Percentiles rank a stretch among this genome's conserved stretches.
phyloP scores from a whole-genome alignment of 2,797 vertebrate genomes.

The Simalia tracyae region DNA sequence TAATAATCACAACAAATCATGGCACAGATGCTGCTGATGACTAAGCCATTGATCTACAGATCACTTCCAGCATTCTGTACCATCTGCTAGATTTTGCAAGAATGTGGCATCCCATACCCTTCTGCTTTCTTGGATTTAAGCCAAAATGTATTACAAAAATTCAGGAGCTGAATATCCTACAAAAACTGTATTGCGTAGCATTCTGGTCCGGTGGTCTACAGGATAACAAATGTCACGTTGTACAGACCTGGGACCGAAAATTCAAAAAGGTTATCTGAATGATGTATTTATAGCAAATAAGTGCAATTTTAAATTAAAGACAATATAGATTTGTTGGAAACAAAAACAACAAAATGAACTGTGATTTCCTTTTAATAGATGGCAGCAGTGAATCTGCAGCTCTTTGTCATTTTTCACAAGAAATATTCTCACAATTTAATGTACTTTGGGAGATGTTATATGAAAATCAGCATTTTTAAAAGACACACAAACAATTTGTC shows the following conservation, averaged over 20 bases:
- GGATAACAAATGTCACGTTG: background rate
- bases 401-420: background rate
- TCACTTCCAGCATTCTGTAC: conserved; percentile 20
- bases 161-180: background rate
- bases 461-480: background rate
- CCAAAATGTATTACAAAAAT: conserved; percentile 7
- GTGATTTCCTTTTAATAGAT: background rate
- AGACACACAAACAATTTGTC: background rate
- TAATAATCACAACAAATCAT: conserved; percentile 22
- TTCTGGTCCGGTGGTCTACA: background rate
- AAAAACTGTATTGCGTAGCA: background rate
- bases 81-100: conserved; percentile 31
- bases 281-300: background rate
- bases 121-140: conserved; percentile 6
- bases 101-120: conserved; percentile 22
- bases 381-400: background rate
- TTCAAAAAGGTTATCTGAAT: background rate
- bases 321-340: background rate
- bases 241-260: background rate
- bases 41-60: conserved; percentile 29
- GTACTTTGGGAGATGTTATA: background rate
- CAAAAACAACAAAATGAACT: background rate
- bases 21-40: conserved; percentile 31
- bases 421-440: background rate
- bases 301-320: background rate